Conservation (phyloP, 2,113 vertebrate genomes). For the Thalassarche chlororhynchos region DNA sequence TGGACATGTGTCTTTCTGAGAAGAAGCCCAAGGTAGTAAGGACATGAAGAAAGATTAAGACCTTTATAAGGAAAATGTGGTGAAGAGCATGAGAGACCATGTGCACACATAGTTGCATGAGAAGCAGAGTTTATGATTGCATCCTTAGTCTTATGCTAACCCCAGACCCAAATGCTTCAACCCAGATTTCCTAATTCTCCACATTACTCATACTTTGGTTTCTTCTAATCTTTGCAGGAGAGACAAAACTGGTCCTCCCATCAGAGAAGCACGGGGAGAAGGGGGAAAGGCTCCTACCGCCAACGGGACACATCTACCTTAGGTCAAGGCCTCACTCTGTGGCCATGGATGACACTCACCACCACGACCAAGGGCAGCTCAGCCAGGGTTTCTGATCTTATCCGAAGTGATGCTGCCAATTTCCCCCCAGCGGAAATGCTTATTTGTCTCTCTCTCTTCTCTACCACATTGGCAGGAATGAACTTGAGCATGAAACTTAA, state of each 20-base stretch:
- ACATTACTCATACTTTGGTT: neutral
- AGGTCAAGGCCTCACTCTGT: neutral
- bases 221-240: neutral
- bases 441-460: neutral
- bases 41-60: neutral
- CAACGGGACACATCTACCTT: neutral
- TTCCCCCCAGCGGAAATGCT: neutral
- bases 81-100: neutral
- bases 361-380: accelerated
- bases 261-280: neutral
- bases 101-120: neutral
- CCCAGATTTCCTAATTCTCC: neutral
- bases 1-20: neutral
- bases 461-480: neutral
- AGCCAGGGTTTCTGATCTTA: neutral
- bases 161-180: neutral
- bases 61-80: neutral
- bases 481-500: neutral
- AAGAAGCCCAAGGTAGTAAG: neutral
- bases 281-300: neutral
- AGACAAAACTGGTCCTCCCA: neutral
- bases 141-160: neutral
- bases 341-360: neutral
- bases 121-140: neutral
- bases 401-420: neutral